Base-by-base conservation (phyloP, 2,888 invertebrate genomes). In the Cephus rjabovi region DNA sequence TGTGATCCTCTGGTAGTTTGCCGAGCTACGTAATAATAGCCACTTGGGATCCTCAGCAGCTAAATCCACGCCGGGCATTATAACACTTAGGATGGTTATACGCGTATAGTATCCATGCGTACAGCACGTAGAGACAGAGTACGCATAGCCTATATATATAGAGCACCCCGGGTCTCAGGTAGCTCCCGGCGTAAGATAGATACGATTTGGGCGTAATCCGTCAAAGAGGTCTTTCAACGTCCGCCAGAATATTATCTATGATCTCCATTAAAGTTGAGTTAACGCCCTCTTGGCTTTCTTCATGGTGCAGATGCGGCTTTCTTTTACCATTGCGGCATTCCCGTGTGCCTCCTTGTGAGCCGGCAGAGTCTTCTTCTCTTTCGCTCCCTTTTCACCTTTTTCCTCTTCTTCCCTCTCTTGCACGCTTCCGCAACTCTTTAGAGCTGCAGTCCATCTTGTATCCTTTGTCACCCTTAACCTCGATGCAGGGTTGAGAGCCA, bases 211-310 rank as follows among this genome's bases (percentile, higher is more conserved):
- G 85, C 87, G 89, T 90, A 90, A 90, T 90, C 90, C 90, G 89
- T 90, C 89, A 90, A 90, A 90, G 90, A 88, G 86, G 88, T 89
- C 89, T 90, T 89, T 90, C 85, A 87, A 81, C 88, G 86, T 87
- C 85, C 87, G 87, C 84, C 86, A 82, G 83, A 84, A 84, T 83
- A 77, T 87, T 91, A 91, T 91, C 91, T 90, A 82, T 85, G 87
- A 91, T 91, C 91, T 91, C 91, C 91, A 91, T 91, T 91, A 91
- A 90, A 90, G 87, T 90, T 90, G 85, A 88, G 90, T 91, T 91
- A 90, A 91, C 91, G 91, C 91, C 90, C 90, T 89, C 89, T 88
- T 88, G 87, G 86, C 84, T 87, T 79, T 81, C 83, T 80, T 77
- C 79, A 69, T 79, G 75, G 56, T 76, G 78, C 82, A 79, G 81